Conservation (phyloP, 2,797 vertebrate species). For the Garrulus glandarius region DNA sequence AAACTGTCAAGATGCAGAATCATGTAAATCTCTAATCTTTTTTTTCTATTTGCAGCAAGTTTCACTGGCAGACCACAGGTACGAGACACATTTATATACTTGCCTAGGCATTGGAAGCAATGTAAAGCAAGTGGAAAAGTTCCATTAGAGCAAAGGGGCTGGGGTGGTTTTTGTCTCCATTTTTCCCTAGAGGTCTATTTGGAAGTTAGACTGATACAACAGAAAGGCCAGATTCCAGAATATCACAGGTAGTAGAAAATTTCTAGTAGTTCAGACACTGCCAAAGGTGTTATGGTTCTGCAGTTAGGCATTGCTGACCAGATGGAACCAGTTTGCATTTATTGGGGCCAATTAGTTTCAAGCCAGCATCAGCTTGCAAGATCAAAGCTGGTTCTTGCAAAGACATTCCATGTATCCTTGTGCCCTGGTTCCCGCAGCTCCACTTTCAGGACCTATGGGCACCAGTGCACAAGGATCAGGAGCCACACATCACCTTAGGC, state of each 20-base stretch:
- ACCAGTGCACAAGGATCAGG: neutral
- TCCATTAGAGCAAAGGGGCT: neutral
- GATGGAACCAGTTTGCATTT: neutral
- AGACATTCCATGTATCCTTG: neutral
- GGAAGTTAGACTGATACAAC: neutral
- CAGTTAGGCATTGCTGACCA: neutral
- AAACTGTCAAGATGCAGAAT: neutral
- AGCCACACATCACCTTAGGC: neutral
- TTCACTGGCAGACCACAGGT: slow-evolving; percentile 77
- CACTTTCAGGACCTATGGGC: neutral
- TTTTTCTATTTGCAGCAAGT: slow-evolving; percentile 75
- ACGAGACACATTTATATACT: slow-evolving; percentile 15
- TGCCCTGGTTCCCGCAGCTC: neutral
- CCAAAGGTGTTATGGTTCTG: neutral
- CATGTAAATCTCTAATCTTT: neutral
- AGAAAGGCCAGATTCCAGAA: neutral
- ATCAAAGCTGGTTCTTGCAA: neutral
- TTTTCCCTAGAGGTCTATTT: neutral
- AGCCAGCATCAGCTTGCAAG: neutral
- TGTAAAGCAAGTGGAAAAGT: neutral
- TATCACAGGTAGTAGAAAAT: neutral
- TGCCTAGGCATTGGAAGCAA: neutral
- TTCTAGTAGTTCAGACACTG: neutral
- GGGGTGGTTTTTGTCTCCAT: rapidly evolving
- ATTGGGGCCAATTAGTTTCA: neutral